Percentiles rank a stretch among this genome's conserved stretches.
Evolutionary conservation across 2,888 invertebrate species (phyloP).

Genomic region (Sarcophaga carnaria): DNA sequence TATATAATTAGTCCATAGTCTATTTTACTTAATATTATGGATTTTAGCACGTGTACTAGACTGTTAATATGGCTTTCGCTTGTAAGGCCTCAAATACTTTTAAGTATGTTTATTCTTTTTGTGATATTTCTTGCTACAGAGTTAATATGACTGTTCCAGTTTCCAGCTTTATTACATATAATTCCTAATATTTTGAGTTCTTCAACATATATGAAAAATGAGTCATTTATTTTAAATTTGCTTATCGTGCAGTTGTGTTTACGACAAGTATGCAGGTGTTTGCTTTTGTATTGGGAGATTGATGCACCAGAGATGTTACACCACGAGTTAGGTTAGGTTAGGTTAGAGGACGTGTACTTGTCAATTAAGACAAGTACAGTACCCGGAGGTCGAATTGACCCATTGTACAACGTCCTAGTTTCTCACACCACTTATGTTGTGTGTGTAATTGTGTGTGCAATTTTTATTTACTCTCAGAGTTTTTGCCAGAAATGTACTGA

Average conservation of each 20-base stretch:
- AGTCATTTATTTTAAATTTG: conserved; percentile 1
- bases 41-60: background rate
- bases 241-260: conserved; percentile 19
- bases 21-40: conserved; percentile 16
- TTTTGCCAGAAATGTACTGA: no score
- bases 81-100: background rate
- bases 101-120: background rate
- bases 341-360: no score
- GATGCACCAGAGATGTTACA: conserved; percentile 6
- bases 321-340: conserved; percentile 1
- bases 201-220: background rate
- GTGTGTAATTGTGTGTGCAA: no score
- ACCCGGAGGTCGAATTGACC: no score
- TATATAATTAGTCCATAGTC: conserved; percentile 13
- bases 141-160: conserved; percentile 4
- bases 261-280: conserved; percentile 34
- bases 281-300: conserved; percentile 18
- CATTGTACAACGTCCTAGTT: no score
- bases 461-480: no score
- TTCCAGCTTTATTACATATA: conserved; percentile 1
- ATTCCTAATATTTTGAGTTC: conserved; percentile 9
- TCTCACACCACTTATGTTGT: no score
- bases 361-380: no score
- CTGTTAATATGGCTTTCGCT: conserved; percentile 10
- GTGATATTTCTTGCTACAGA: background rate